phyloP scores from a whole-genome alignment of 2,888 invertebrate genomes.

The Bimastos eiseni region DNA sequence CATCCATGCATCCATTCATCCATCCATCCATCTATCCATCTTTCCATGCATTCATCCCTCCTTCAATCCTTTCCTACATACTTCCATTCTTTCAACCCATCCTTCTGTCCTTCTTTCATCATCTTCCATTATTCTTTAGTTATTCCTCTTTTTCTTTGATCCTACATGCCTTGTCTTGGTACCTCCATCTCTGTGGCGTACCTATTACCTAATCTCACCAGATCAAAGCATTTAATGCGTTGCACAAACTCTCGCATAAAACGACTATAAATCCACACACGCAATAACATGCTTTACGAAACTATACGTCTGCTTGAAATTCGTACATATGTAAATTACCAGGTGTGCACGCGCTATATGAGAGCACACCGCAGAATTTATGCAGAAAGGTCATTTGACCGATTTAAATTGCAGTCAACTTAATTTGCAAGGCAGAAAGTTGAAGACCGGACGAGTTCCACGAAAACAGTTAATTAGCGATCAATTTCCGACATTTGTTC shows the following conservation, averaged over 20 bases:
- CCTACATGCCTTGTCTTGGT: too few relatives aligned
- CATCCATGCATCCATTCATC: constrained; percentile 29
- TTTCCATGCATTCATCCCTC: not conserved
- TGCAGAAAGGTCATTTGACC: not conserved
- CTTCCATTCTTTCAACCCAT: not conserved
- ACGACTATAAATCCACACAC: not conserved
- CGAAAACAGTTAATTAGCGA: not conserved
- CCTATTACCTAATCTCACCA: not conserved
- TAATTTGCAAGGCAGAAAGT: not conserved
- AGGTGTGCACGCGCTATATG: not conserved
- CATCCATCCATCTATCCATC: too few relatives aligned
- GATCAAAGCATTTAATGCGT: not conserved
- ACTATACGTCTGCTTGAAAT: not conserved
- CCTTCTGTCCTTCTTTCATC: not conserved
- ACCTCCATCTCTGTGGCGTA: not conserved
- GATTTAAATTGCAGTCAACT: not conserved
- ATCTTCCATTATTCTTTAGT: not conserved
- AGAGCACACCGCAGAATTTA: not conserved
- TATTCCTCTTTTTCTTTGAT: not conserved
- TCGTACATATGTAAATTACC: not conserved
- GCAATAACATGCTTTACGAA: not conserved
- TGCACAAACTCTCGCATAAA: not conserved
- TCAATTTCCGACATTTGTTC: not conserved
- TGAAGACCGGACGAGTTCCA: not conserved
- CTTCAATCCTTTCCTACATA: not conserved